Percentiles rank a stretch among this genome's conserved stretches.
Evolutionary conservation across 2,888 invertebrate genomes (phyloP).

Genomic region (Eupithecia subfuscata): DNA sequence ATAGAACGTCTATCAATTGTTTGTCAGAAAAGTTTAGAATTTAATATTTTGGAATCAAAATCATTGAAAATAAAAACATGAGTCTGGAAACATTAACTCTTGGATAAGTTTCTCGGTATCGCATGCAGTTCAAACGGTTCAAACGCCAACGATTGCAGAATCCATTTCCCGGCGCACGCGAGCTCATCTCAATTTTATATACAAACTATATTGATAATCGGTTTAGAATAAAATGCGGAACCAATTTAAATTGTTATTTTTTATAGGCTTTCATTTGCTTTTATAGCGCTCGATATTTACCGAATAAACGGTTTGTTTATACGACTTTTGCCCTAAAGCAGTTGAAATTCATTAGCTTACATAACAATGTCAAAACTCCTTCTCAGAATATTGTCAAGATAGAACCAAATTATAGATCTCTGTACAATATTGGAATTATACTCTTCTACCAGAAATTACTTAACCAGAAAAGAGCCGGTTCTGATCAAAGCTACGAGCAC

Average conservation of each 20-base stretch:
- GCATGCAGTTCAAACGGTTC: conserved; percentile 18
- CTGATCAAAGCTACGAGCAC: no score
- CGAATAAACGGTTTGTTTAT: no score
- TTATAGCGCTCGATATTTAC: not conserved
- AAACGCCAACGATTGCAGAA: conserved; percentile 20
- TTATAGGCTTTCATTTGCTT: not conserved
- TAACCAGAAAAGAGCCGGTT: no score
- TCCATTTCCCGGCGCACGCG: conserved; percentile 26
- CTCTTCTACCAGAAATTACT: no score
- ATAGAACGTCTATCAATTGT: not conserved
- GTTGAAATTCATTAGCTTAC: no score
- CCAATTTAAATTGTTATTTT: not conserved
- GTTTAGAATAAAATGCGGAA: not conserved
- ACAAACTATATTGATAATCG: conserved; percentile 8
- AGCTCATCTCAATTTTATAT: conserved; percentile 23
- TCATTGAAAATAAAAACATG: not conserved
- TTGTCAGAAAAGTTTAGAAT: not conserved
- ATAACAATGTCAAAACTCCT: no score
- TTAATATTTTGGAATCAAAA: not conserved
- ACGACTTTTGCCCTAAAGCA: no score
- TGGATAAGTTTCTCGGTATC: conserved; percentile 5
- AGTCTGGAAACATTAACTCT: not conserved
- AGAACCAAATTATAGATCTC: no score
- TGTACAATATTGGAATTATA: no score
- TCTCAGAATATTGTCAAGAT: no score